Evolutionary conservation across 2,797 vertebrate species (phyloP), one percentile per base, ranked within the genome.

Genomic region (Acropternis orthonyx): DNA sequence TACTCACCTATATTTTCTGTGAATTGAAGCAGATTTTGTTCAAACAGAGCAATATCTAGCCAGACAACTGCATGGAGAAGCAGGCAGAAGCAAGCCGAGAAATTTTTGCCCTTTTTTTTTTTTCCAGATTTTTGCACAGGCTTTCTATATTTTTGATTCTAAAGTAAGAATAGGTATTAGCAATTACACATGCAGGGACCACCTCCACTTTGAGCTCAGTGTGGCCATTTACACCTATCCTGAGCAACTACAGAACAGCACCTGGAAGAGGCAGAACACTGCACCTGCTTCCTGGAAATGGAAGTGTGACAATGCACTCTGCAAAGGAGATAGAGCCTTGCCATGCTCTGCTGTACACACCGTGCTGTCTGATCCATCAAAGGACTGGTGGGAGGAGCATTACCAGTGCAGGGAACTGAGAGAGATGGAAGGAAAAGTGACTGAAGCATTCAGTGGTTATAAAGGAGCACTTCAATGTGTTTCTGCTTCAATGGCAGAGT

Each of bases 301-400:
- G 7, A 24, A 59, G 34, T 8, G 24, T 5, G 8, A 41, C 20
- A 88, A 27, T 0, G 2, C 24, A 3, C 0, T 0, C 8, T 24
- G 32, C 37, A 74, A 56, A 61, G 23, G 27, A 80, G 34, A 39
- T 6, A 23, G 39, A 93, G 15, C 44, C 58, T 58, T 19, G 19
- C 22, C 49, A 32, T 0, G 0, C 61, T 65, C n/a, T 72, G 18
- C 46, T 44, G 41, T 26, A 23, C 2, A 16, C 39, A 59, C 23
- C 0, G 0, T 4, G 2, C 12, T 16, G 44, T 43, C 27, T 36
- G 55, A 86, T 61, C 61, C 84, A 82, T 68, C 77, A 88, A 48
- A 90, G 67, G 18, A 48, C 54, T 18, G 17, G 59, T 49, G 59
- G 85, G 73, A 94, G 59, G 44, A 76, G 24, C 24, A 20, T 8